Conservation (phyloP, 2,113 vertebrate species). For the Prietella phreatophila region DNA sequence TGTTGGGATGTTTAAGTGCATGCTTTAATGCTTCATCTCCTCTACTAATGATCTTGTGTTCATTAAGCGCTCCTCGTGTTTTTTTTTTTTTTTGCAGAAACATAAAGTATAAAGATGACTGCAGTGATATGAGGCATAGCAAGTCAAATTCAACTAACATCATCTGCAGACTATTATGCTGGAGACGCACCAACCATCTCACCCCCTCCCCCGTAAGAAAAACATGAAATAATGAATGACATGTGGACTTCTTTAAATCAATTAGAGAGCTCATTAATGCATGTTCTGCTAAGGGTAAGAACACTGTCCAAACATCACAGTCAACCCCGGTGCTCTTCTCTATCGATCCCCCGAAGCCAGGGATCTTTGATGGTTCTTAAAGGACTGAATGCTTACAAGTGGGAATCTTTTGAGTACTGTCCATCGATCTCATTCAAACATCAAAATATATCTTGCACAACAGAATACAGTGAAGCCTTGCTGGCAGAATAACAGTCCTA, state of each 20-base stretch:
- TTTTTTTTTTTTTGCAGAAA: slow-evolving; percentile 14
- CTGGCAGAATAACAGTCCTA: background rate
- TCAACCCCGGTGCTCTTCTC: slow-evolving; percentile 24
- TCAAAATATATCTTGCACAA: background rate
- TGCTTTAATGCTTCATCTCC: slow-evolving; percentile 22
- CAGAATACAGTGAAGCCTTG: background rate
- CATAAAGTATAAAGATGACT: background rate
- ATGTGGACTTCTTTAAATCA: slow-evolving; percentile 58
- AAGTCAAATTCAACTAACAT: slow-evolving; percentile 19
- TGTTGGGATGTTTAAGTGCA: slow-evolving; percentile 8
- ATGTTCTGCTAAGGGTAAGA: slow-evolving; percentile 29
- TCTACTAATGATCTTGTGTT: slow-evolving; percentile 1
- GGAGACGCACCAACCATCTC: background rate
- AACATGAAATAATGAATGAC: slow-evolving; percentile 42
- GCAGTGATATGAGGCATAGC: background rate
- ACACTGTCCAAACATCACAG: slow-evolving; percentile 46
- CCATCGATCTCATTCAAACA: slow-evolving; percentile 3
- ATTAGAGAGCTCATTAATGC: slow-evolving; percentile 56
- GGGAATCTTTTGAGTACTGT: slow-evolving; percentile 1
- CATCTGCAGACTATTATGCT: slow-evolving; percentile 39
- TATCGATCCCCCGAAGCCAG: slow-evolving; percentile 18
- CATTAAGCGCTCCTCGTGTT: background rate
- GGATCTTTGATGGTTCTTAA: slow-evolving; percentile 12
- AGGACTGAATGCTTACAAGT: background rate
- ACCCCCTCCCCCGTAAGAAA: slow-evolving; percentile 11